Percentiles rank a stretch among this genome's conserved stretches.
Evolutionary conservation across 2,797 vertebrate genomes (phyloP).

Genomic region (Tadarida brasiliensis): DNA sequence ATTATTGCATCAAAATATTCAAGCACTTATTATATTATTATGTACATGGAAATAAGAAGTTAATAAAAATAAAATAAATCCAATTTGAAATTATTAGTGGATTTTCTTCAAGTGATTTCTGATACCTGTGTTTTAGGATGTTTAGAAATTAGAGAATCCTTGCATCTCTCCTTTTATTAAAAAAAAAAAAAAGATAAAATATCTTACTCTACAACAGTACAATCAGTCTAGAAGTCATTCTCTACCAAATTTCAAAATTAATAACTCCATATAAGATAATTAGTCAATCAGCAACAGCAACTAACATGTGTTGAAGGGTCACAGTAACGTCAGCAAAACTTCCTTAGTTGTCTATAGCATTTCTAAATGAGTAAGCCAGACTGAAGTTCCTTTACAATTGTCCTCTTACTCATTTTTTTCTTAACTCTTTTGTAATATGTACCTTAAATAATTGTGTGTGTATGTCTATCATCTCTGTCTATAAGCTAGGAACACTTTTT

Average conservation of each 20-base stretch:
- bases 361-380: background rate
- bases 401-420: background rate
- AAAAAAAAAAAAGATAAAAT: background rate
- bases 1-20: background rate
- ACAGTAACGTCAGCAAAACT: background rate
- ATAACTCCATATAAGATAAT: background rate
- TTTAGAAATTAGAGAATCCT: background rate
- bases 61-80: background rate
- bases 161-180: background rate
- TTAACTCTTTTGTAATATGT: background rate
- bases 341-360: background rate
- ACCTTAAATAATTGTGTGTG: background rate
- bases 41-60: background rate
- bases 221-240: background rate
- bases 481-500: background rate
- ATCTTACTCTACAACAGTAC: background rate
- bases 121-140: background rate
- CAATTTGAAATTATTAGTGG: background rate
- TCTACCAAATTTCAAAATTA: background rate
- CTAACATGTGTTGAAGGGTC: background rate
- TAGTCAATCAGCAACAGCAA: background rate
- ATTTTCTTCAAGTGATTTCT: background rate
- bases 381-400: background rate
- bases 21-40: background rate
- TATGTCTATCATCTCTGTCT: background rate